phyloP scores from a whole-genome alignment of 2,797 vertebrate genomes.

The Gallinago stenura region DNA sequence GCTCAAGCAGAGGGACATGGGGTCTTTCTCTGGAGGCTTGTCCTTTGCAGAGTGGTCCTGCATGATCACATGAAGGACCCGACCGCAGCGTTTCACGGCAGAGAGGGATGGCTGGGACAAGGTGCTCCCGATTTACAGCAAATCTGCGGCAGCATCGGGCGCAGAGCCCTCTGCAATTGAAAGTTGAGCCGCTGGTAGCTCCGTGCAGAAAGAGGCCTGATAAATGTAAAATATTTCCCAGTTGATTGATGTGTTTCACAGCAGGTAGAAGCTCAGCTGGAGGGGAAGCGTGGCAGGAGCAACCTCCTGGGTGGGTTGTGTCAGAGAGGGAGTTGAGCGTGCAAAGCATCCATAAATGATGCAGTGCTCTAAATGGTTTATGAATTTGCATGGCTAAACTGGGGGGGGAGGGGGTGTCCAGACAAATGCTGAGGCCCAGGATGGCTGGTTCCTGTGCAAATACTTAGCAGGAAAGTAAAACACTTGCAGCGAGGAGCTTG shows the following conservation, averaged over 20 bases:
- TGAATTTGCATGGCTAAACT: not conserved
- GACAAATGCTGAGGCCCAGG: not conserved
- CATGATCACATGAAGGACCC: not conserved
- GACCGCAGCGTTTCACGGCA: not conserved
- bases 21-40: not conserved
- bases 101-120: fast-evolving
- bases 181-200: not conserved
- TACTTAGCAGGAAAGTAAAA: not conserved
- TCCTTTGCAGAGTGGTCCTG: not conserved
- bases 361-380: not conserved
- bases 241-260: not conserved
- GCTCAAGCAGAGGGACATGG: fast-evolving
- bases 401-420: not conserved
- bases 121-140: not conserved
- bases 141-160: not conserved
- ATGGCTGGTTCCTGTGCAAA: not conserved
- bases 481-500: not conserved
- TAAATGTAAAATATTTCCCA: not conserved
- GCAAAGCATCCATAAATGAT: not conserved
- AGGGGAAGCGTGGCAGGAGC: not conserved
- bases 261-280: not conserved
- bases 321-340: fast-evolving
- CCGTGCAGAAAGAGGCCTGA: not conserved
- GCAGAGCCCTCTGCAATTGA: not conserved
- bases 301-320: not conserved